Evolutionary conservation across 2,113 vertebrate genomes (phyloP), one percentile per base, ranked within the genome.

Genomic region (Melanerpes aurifrons): DNA sequence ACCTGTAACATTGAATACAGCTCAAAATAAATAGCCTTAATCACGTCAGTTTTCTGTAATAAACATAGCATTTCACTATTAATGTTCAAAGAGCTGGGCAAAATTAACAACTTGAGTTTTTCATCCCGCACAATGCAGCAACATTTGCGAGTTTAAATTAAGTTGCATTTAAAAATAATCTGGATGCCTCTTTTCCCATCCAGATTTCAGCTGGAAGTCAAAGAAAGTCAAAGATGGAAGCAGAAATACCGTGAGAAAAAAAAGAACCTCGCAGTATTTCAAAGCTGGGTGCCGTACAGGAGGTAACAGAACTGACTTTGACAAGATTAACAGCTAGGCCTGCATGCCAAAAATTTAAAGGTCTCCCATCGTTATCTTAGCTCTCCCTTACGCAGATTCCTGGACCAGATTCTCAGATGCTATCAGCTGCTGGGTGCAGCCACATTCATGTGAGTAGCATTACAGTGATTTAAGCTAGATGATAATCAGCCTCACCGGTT

Each of bases 341-440:
- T 53, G 18, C 26, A 67, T 94, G 95, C 96, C 94, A 96, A 92
- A 94, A 92, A 37, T 18, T 82, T 29, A 75, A 78, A 93, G 62
- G 87, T 91, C 95, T 95, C 85, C 82, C 62, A 62, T 91, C 14
- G 0, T 88, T 92, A 91, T 88, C 82, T 95, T 84, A 71, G 83
- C 62, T 66, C 91, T 92, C 83, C 82, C 70, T 96, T 95, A 88
- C 87, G 78, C 56, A 90, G 83, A 92, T 95, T 92, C 64, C 80
- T 91, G 90, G 90, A 81, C n/a, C 35, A 78, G 86, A 88, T 88
- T 56, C 82, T 82, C 63, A 91, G 96, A 95, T 96, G 90, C 56
- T 94, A 95, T 96, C 95, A 96, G 81, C 53, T 56, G n/a, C 13
- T 92, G 90, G 90, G 93, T 86, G 88, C 88, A 96, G 82, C 59